Conservation (phyloP, 2,113 vertebrate genomes). For the Pantherophis guttatus region DNA sequence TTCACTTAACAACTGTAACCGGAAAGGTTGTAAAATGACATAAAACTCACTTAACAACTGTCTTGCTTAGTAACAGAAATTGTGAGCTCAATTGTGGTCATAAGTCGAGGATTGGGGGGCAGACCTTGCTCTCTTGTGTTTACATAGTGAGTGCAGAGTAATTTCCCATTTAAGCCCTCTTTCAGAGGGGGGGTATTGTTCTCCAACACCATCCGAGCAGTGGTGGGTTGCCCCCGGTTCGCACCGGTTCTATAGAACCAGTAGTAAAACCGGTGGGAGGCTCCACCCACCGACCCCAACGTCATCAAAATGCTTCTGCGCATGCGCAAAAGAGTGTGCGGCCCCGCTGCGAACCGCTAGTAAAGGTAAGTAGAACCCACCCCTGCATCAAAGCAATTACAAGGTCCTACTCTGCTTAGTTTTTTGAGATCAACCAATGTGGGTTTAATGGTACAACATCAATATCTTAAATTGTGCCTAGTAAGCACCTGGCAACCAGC, state of each 20-base stretch:
- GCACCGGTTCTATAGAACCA: too few relatives aligned
- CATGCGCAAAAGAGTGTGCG: too few relatives aligned
- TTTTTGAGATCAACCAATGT: background rate
- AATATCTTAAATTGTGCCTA: background rate
- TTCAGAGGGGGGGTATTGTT: background rate
- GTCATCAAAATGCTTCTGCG: too few relatives aligned
- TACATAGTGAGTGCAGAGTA: background rate
- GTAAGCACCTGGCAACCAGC: background rate
- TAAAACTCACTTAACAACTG: background rate
- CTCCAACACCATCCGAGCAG: background rate
- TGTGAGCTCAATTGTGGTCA: background rate
- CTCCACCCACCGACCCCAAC: too few relatives aligned
- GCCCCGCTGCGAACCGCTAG: too few relatives aligned
- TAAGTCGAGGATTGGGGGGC: background rate
- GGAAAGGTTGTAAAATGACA: background rate
- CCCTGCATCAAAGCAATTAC: background rate
- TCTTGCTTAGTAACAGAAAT: background rate
- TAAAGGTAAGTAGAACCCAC: too few relatives aligned
- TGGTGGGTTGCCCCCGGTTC: too few relatives aligned
- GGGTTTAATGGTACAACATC: background rate
- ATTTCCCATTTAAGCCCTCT: background rate
- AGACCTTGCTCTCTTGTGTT: background rate
- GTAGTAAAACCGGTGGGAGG: too few relatives aligned
- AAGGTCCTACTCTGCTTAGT: background rate
- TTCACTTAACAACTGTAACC: background rate